Conservation (phyloP, 2,113 vertebrate genomes). For the Rhipidura dahli region DNA sequence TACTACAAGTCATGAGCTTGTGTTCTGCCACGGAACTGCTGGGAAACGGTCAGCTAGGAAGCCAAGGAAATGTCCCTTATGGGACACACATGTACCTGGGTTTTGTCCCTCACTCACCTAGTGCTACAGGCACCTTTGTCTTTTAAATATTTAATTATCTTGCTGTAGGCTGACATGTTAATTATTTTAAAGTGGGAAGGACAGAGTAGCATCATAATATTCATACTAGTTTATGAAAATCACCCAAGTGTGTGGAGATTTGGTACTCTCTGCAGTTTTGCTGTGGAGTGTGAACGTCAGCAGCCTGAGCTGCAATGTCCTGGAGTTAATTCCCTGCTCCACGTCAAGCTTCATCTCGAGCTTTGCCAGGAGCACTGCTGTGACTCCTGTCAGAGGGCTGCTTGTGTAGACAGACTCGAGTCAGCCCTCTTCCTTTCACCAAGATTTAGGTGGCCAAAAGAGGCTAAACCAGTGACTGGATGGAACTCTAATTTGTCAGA, state of each 20-base stretch:
- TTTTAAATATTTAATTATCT: background rate
- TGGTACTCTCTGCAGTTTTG: background rate
- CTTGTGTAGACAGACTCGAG: accelerated
- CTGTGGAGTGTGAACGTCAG: background rate
- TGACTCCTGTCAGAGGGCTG: background rate
- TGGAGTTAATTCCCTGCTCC: background rate
- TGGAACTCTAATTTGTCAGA: accelerated
- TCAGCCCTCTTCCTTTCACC: background rate
- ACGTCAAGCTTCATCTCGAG: background rate
- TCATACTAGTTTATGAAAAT: background rate
- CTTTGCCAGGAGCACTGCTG: background rate
- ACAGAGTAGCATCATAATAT: background rate
- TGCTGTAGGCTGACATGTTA: background rate
- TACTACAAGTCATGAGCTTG: background rate
- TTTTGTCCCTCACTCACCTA: background rate
- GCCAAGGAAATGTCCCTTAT: background rate
- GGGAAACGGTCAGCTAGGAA: background rate
- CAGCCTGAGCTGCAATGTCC: background rate
- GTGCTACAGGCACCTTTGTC: background rate
- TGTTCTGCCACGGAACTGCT: background rate
- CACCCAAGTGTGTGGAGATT: background rate
- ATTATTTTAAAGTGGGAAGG: background rate
- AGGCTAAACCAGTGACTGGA: background rate
- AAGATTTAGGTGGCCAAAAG: background rate
- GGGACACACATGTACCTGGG: background rate